Base-by-base conservation (phyloP, 2,797 vertebrate species). In the Enteromius unitaeniatus region DNA sequence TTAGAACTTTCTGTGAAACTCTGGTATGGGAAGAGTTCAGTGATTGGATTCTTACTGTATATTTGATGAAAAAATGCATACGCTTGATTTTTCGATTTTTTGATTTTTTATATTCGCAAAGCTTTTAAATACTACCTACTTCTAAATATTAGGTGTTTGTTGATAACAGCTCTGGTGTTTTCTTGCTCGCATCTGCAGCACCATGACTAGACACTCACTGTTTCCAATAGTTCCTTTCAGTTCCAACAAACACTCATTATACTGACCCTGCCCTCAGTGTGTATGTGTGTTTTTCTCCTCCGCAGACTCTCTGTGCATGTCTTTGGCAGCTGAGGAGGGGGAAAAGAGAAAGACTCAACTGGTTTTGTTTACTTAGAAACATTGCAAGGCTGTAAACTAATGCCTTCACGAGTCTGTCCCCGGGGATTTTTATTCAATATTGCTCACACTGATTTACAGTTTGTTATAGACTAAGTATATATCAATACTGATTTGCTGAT, bases 281-380 rank as follows among this genome's bases (percentile, higher is more conserved):
- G 91, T 91, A 86, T 90, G 88, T 83, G 87, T 89, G 89, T 86
- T 88, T 87, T 84, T 86, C 88, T 89, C 87, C 85, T 86, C 88
- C 85, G 88, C 88, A 87, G 87, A 64, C 81, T 87, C 89, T 88
- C 89, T 87, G 79, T 91, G 64, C 89, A 90, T 79, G 89, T 92
- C 88, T 93, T 90, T 90, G 86, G 92, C 91, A 92, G 86, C 28
- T 49, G 88, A 90, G 89, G 86, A 75, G 89, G 86, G 89, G 87
- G 68, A 81, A 82, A 89, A 88, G 28, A 75, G 45, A 80, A 40
- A 88, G 83, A 88, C 89, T 89, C 84, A 78, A 91, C 91, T 93
- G 87, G 88, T 91, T 92, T 91, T 93, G 90, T 94, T 92, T 92
- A 92, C 89, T 94, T 92, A 91, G 91, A 92, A 93, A 89, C 87